phyloP scores from a whole-genome alignment of 2,888 invertebrate genomes.

The Dusona sp. region DNA sequence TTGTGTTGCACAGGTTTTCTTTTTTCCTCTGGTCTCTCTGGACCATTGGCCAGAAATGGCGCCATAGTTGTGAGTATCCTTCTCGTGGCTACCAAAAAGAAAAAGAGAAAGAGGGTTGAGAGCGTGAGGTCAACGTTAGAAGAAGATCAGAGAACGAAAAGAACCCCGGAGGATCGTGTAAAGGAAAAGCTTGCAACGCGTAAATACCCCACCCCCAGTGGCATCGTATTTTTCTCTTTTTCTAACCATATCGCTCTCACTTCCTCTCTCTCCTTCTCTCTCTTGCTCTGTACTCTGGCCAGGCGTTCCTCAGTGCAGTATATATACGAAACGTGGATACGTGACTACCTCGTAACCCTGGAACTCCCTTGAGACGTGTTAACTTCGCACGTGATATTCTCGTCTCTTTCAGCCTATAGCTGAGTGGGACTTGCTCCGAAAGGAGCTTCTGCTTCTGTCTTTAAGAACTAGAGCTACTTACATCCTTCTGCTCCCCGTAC shows the following conservation, averaged over 20 bases:
- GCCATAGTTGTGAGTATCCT: slow-evolving; percentile 15
- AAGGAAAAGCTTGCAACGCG: slow-evolving; percentile 62
- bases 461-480: slow-evolving; percentile 61
- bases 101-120: background rate
- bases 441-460: slow-evolving; percentile 52
- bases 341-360: slow-evolving; percentile 66
- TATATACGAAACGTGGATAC: slow-evolving; percentile 67
- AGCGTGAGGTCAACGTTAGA: slow-evolving; percentile 24
- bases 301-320: slow-evolving; percentile 25
- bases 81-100: slow-evolving; percentile 24
- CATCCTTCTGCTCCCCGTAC: slow-evolving; percentile 27
- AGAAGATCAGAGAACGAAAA: slow-evolving; percentile 45
- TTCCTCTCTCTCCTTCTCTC: background rate
- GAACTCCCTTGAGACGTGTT: slow-evolving; percentile 77
- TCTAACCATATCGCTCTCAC: background rate
- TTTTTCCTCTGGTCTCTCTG: slow-evolving; percentile 27
- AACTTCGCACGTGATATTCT: slow-evolving; percentile 79
- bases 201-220: slow-evolving; percentile 61
- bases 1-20: slow-evolving; percentile 3
- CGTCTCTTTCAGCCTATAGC: slow-evolving; percentile 43
- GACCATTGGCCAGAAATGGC: slow-evolving; percentile 37
- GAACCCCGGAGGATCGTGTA: slow-evolving; percentile 60
- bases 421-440: slow-evolving; percentile 32
- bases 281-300: slow-evolving; percentile 47
- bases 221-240: slow-evolving; percentile 7